Percentiles rank a stretch among this genome's conserved stretches.
Evolutionary conservation across 1,140 invertebrate genomes (phyloP).

Genomic region (Cotesia typhae): DNA sequence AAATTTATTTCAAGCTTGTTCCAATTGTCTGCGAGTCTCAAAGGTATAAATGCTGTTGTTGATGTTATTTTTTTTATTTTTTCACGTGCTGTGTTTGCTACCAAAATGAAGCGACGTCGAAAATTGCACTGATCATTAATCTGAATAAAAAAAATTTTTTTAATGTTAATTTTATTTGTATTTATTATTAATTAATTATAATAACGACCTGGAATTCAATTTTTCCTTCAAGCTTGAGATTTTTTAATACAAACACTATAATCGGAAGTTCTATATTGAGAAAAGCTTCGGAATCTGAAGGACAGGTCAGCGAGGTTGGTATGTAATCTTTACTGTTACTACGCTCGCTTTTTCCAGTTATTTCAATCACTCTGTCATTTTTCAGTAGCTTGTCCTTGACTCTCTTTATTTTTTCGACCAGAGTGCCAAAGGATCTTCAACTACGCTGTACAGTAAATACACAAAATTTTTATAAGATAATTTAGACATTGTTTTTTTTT

Average conservation of each 20-base stretch:
- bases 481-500: constrained; percentile 33
- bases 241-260: constrained; percentile 43
- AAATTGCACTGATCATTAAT: constrained; percentile 38
- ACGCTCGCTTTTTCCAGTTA: constrained; percentile 32
- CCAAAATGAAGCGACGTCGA: constrained; percentile 40
- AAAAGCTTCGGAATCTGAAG: constrained; percentile 36
- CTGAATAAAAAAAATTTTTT: constrained; percentile 27
- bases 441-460: constrained; percentile 43
- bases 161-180: neutral
- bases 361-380: constrained; percentile 46
- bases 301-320: constrained; percentile 42
- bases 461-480: constrained; percentile 39
- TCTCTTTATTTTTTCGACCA: constrained; percentile 47
- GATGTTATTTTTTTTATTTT: constrained; percentile 30
- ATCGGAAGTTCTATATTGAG: constrained; percentile 40
- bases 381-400: constrained; percentile 41
- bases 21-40: constrained; percentile 42
- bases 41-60: constrained; percentile 22
- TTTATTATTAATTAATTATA: constrained; percentile 5
- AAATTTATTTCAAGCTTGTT: constrained; percentile 43
- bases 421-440: constrained; percentile 41
- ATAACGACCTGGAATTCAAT: constrained; percentile 43
- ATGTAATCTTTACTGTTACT: constrained; percentile 37
- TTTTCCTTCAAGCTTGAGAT: constrained; percentile 38
- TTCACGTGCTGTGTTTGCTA: constrained; percentile 29